These are phyloP conservation scores for Vireo altiloquus DNA, from an alignment of 2,113 vertebrate genomes.

Conservation along the genomic window DNA sequence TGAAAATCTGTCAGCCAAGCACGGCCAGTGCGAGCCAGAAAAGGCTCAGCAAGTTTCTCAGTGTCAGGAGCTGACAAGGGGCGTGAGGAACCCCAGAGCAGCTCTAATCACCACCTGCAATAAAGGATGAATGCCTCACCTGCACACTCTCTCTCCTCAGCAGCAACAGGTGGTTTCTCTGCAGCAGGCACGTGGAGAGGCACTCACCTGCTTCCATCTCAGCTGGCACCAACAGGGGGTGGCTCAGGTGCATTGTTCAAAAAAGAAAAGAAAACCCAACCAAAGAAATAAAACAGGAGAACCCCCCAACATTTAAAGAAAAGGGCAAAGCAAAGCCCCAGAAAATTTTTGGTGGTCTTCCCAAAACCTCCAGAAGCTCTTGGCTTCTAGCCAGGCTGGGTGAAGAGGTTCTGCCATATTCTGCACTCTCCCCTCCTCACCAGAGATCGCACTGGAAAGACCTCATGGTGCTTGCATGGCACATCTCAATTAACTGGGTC, in stretches of 20 bases:
- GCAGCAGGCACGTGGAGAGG: neutral
- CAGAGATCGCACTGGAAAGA: neutral
- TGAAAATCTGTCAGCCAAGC: neutral
- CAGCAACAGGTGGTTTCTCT: neutral
- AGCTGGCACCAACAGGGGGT: neutral
- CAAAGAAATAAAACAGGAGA: neutral
- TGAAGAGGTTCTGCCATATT: neutral
- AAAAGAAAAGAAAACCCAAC: neutral
- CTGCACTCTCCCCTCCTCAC: neutral
- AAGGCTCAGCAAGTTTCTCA: neutral
- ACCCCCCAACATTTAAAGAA: rapidly evolving
- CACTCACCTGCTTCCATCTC: neutral
- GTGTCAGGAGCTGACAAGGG: neutral
- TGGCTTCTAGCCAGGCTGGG: neutral
- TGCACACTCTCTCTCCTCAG: neutral
- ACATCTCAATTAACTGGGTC: neutral
- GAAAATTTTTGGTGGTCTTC: neutral
- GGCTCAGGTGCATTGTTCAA: neutral
- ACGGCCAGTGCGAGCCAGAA: neutral
- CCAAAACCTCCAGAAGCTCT: neutral
- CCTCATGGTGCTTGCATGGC: neutral
- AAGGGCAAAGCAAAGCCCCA: neutral
- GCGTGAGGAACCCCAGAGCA: neutral
- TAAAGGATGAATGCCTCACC: neutral
- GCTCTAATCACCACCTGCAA: neutral